A percentile compares a stretch with the other conserved stretches of the same genome.
These are phyloP conservation scores for Porites australiensis DNA, from an alignment of 64 coral and sea anemone species.

Conservation along the genomic window DNA sequence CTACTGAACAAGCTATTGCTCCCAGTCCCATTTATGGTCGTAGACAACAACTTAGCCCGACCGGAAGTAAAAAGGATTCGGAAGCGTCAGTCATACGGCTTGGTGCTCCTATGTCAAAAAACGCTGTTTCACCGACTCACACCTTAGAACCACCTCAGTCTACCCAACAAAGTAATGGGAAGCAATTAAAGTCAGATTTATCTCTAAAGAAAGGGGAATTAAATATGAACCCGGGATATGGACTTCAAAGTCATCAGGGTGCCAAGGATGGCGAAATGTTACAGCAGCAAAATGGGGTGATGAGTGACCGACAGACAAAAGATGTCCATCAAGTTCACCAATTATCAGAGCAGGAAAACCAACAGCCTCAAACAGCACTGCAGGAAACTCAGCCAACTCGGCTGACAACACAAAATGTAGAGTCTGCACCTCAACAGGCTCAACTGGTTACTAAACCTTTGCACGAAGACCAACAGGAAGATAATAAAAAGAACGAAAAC, in stretches of 20 bases:
- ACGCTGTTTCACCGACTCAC: neutral
- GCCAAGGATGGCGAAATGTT: neutral
- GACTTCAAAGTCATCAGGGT: neutral
- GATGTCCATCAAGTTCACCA: too few relatives aligned
- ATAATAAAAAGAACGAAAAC: neutral
- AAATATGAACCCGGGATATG: neutral
- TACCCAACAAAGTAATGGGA: neutral
- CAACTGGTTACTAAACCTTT: neutral
- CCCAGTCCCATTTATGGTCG: neutral
- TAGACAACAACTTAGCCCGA: neutral
- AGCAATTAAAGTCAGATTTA: neutral
- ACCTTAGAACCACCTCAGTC: neutral
- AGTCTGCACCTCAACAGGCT: neutral
- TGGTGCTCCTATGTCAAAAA: neutral
- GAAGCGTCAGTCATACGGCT: neutral
- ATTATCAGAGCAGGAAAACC: too few relatives aligned
- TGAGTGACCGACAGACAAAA: too few relatives aligned
- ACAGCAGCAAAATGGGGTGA: too few relatives aligned
- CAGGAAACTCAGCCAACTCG: too few relatives aligned
- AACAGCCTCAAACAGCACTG: too few relatives aligned
- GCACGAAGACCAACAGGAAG: neutral
- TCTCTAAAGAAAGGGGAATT: neutral
- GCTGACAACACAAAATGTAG: too few relatives aligned
- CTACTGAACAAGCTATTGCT: neutral
- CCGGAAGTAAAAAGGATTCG: neutral